Base-by-base conservation (phyloP, 1,140 invertebrate genomes). In the Tribolium madens region DNA sequence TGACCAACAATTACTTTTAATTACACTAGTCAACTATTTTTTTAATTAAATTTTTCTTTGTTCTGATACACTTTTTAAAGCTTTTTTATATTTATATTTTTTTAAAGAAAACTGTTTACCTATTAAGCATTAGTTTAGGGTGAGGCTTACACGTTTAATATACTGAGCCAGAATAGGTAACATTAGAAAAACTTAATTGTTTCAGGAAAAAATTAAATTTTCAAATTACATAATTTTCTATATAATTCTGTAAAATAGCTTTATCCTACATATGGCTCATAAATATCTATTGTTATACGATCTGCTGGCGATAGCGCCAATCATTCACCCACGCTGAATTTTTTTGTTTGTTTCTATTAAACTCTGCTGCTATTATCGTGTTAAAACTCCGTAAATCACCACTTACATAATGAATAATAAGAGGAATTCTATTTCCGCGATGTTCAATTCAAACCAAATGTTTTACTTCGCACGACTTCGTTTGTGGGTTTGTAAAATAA, bases 321-420 rank as follows among this genome's bases (percentile, higher is more conserved):
- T 21, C 17, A 12, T 26, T 1, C 52, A 17, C 52, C 52, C 14
- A 64, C 57, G 26, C 57, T 12, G 12, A 64, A 64, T 36, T 57
- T 57, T 57, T 21, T 21, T 57, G 52, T 57, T 57, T 57, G 52
- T 57, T 57, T 57, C 52, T 21, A 57, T 57, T 57, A 57, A 57
- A 26, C 10, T 57, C 0, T 14, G 48, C 48, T 14, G 52, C 52
- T 18, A 57, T 57, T 57, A 42, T 42, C 36, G 52, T 57, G 52
- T 57, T 57, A 57, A 57, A 57, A 57, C 52, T 57, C 15, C 15
- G 52, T 57, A 57, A 57, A 57, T 50, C 52, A 21, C 52, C 52
- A 21, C 52, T 57, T 57, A 57, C 52, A 21, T 57, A 57, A 57
- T 57, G 52, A 57, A 50, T 50, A n/a, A 42, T 42, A 42, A 42